A percentile compares a stretch with the other conserved stretches of the same genome.
Evolutionary conservation across 2,113 vertebrate species (phyloP).

Genomic region (Isichthys henryi): DNA sequence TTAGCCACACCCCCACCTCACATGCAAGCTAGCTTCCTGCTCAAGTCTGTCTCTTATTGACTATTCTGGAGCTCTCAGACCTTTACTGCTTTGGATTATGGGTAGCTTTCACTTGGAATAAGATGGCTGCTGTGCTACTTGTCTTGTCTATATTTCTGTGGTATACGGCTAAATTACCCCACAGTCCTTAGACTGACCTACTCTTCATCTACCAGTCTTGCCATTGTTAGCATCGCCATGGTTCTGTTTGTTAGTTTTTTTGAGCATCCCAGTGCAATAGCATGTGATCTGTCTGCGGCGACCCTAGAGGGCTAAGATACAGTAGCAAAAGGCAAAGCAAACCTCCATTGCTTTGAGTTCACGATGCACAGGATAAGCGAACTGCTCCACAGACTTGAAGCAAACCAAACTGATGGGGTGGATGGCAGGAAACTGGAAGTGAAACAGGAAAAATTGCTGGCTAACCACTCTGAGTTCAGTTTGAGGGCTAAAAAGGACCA

Average conservation of each 20-base stretch:
- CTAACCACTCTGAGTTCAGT: background rate
- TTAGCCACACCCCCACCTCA: background rate
- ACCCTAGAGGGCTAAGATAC: background rate
- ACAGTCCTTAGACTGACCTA: background rate
- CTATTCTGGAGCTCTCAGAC: background rate
- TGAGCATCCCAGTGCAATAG: background rate
- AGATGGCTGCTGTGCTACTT: background rate
- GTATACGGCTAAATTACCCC: background rate
- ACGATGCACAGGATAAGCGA: background rate
- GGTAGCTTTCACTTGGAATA: background rate
- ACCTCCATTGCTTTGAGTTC: background rate
- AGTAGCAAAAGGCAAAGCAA: background rate
- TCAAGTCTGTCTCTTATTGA: background rate
- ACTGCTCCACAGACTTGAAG: background rate
- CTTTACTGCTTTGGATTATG: background rate
- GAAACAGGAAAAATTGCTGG: background rate
- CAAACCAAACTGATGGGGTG: background rate
- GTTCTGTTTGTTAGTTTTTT: background rate
- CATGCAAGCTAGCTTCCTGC: background rate
- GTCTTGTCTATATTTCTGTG: background rate
- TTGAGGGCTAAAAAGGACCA: background rate
- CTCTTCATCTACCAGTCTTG: background rate
- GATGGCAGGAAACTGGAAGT: background rate
- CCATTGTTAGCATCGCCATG: background rate
- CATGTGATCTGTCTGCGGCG: background rate